These are phyloP conservation scores for Enteromius radiatus DNA, from an alignment of 2,797 vertebrate genomes.

Conservation along the genomic window DNA sequence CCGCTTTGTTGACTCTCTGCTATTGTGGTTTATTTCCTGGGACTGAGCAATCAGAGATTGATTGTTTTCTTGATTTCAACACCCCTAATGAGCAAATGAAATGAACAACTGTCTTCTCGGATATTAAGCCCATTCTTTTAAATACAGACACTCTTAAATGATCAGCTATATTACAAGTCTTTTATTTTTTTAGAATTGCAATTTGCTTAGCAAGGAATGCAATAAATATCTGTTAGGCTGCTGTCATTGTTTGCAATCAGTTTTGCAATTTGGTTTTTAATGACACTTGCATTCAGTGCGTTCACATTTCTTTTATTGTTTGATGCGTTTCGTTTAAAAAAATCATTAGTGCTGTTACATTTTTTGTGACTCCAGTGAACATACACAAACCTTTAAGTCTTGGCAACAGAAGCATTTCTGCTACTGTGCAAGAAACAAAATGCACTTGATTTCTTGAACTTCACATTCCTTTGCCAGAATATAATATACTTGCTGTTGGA, in stretches of 20 bases:
- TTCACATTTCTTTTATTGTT: background rate
- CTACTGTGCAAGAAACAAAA: background rate
- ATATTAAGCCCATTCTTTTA: conserved; percentile 38
- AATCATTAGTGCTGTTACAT: conserved; percentile 1
- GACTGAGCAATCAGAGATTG: conserved; percentile 30
- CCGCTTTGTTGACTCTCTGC: conserved; percentile 38
- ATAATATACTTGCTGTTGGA: background rate
- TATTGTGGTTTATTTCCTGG: conserved; percentile 16
- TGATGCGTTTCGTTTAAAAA: background rate
- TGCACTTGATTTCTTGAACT: background rate
- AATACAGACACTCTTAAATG: conserved; percentile 26
- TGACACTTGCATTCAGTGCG: conserved; percentile 3
- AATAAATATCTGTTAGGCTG: conserved; percentile 28
- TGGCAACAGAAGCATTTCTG: background rate
- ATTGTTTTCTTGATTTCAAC: conserved; percentile 43
- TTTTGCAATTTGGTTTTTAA: conserved; percentile 28
- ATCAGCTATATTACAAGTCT: conserved; percentile 25
- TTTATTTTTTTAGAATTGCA: conserved; percentile 3
- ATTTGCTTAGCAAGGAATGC: conserved; percentile 32
- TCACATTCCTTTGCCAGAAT: background rate
- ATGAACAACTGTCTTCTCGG: conserved; percentile 28
- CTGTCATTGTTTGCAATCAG: conserved; percentile 42
- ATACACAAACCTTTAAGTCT: background rate
- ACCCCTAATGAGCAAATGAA: conserved; percentile 23
- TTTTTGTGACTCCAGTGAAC: background rate